Percentiles rank a stretch among this genome's conserved stretches.
Conservation (phyloP, 1,140 invertebrate genomes). For the Diploscapter pachys region DNA sequence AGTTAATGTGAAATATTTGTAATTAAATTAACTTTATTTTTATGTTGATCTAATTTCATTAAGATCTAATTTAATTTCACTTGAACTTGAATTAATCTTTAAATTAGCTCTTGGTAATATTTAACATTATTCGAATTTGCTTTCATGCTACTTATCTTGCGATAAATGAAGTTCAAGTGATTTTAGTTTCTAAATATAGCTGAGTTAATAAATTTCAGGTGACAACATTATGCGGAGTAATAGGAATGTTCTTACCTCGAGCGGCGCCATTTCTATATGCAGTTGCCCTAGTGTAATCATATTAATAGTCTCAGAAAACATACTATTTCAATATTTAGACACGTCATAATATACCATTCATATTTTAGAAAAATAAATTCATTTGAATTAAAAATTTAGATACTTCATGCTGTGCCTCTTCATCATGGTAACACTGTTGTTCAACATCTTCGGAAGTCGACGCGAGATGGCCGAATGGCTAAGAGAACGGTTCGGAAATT, state of each 20-base stretch:
- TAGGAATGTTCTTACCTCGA: constrained; percentile 54
- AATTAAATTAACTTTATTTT: not conserved
- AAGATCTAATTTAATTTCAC: too few relatives aligned
- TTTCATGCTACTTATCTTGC: too few relatives aligned
- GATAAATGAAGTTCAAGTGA: not conserved
- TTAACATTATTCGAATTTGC: too few relatives aligned
- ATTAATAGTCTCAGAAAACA: constrained; percentile 7
- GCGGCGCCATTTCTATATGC: constrained; percentile 52
- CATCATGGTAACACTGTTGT: constrained; percentile 47
- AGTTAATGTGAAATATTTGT: not conserved
- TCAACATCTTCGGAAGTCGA: constrained; percentile 48
- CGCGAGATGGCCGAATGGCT: constrained; percentile 43
- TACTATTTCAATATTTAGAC: not conserved
- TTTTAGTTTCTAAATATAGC: not conserved
- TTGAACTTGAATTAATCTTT: too few relatives aligned
- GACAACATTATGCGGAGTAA: constrained; percentile 46
- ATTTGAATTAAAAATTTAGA: constrained; percentile 24
- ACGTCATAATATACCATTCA: too few relatives aligned
- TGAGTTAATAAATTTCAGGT: constrained; percentile 36
- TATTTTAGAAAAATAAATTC: not conserved
- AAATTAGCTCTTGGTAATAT: too few relatives aligned
- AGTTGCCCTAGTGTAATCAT: constrained; percentile 50
- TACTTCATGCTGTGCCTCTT: constrained; percentile 48
- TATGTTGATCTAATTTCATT: not conserved
- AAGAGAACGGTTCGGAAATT: constrained; percentile 20